Base-by-base conservation (phyloP, 2,888 invertebrate species). In the Drepana falcataria region DNA sequence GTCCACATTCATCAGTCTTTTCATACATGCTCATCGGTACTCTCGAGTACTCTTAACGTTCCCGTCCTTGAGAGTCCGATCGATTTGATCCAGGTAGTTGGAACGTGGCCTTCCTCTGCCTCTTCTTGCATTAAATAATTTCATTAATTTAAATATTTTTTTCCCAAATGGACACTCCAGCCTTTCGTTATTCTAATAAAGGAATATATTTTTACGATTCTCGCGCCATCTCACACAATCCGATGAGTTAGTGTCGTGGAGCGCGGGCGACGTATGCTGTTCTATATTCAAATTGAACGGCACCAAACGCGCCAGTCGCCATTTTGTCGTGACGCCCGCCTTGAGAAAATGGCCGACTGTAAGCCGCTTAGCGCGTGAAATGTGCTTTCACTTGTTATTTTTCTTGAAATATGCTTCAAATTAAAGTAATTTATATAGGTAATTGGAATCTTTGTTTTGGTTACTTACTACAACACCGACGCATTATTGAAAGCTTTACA, bases 241-340 rank as follows among this genome's bases (percentile, higher is more conserved):
- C 89, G 87, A 90, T 90, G 90, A 90, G 87, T 90, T 86, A 89
- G 80, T 82, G 85, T 81, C 82, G 71, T 71, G 77, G 85, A 81
- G 82, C 87, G 81, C 83, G 79, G 79, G 86, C 83, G 87, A 89
- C 89, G 89, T 89, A 89, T 89, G 89, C 88, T 89, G 87, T 80
- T 88, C 86, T 88, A 88, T 89, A 89, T 89, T 89, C 89, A 89
- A 89, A 89, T 89, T 88, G 87, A 86, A 89, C 83, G 79, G 74
- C 72, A 75, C 68, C 69, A 74, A 77, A 76, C 75, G 67, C 77
- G 81, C 81, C 79, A 78, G 79, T 72, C 83, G 86, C 87, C 88
- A 88, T 89, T 88, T 87, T 88, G 86, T 83, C 78, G 81, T 84
- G 79, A 79, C 83, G 79, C 69, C 59, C 65, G 67, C 61, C 66